Evolutionary conservation across 2,888 invertebrate species (phyloP).

Genomic region (Agonopterix subpropinquella): DNA sequence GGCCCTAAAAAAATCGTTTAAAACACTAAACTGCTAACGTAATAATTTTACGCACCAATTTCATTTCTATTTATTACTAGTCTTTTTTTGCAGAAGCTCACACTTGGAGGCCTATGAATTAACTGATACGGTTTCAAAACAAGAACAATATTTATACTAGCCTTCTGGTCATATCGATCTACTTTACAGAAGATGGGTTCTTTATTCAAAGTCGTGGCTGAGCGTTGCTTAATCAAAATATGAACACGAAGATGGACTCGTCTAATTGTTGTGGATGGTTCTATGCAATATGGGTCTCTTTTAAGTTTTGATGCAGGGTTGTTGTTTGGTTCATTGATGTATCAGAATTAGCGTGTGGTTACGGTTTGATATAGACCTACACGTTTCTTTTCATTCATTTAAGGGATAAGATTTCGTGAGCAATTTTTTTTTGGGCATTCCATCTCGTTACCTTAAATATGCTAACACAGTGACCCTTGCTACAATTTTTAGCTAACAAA

Average conservation of each 20-base stretch:
- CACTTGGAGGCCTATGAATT: conserved; percentile 29
- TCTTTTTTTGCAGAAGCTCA: conserved; percentile 21
- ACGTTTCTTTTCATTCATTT: too few species aligned
- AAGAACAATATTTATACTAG: conserved; percentile 59
- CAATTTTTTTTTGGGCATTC: too few species aligned
- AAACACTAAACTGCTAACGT: too few species aligned
- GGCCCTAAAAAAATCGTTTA: too few species aligned
- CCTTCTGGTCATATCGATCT: conserved; percentile 45
- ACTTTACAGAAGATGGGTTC: conserved; percentile 37
- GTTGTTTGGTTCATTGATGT: too few species aligned
- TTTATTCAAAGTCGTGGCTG: conserved; percentile 38
- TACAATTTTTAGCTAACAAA: too few species aligned
- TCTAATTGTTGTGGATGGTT: conserved; percentile 48
- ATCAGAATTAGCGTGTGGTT: too few species aligned
- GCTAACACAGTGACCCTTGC: too few species aligned
- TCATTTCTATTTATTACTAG: conserved; percentile 37
- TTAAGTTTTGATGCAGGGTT: too few species aligned
- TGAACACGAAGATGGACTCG: conserved; percentile 49
- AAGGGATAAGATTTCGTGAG: too few species aligned
- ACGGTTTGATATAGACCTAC: too few species aligned
- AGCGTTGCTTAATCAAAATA: conserved; percentile 53
- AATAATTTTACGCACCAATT: conserved; percentile 37
- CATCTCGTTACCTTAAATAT: too few species aligned
- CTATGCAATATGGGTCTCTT: conserved; percentile 22
- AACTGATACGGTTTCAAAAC: conserved; percentile 50